These are phyloP conservation scores for Euthynnus affinis DNA, from an alignment of 2,797 vertebrate species.

Conservation along the genomic window DNA sequence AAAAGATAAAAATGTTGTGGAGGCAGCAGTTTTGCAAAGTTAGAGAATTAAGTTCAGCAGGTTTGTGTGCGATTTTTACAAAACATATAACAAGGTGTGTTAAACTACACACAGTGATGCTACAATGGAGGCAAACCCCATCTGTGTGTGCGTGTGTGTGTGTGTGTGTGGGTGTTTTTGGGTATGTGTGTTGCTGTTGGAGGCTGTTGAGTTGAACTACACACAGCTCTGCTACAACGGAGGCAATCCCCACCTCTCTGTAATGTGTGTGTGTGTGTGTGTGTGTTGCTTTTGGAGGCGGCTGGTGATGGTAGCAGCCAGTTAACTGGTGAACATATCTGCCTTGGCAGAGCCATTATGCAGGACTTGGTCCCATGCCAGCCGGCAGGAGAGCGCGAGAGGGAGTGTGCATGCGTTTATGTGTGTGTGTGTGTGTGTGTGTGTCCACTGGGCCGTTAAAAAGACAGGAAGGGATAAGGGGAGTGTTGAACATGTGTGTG, in stretches of 20 bases:
- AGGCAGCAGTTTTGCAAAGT: background rate
- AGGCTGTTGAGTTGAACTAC: constrained; percentile 2
- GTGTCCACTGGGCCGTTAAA: constrained; percentile 8
- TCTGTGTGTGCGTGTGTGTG: constrained; percentile 20
- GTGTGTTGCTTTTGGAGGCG: constrained; percentile 35
- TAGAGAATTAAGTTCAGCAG: background rate
- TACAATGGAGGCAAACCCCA: constrained; percentile 15
- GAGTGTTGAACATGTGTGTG: constrained; percentile 4
- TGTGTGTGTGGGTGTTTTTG: constrained; percentile 37
- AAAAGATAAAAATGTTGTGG: background rate
- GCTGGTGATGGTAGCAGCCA: constrained; percentile 58
- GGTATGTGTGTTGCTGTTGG: constrained; percentile 36
- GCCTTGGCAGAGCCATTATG: constrained; percentile 71
- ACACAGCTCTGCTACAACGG: constrained; percentile 1
- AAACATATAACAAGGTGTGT: background rate
- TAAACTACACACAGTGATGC: constrained; percentile 3
- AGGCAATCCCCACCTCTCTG: constrained; percentile 16
- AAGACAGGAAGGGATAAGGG: constrained; percentile 8
- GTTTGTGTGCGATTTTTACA: background rate
- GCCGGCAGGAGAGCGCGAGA: constrained; percentile 41
- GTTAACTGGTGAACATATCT: constrained; percentile 73
- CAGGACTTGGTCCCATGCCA: constrained; percentile 65
- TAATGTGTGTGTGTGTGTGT: constrained; percentile 39
- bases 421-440: constrained; percentile 12
- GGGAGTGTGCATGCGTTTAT: constrained; percentile 1